Evolutionary conservation across 2,113 vertebrate genomes (phyloP).

Genomic region (Vombatus ursinus): DNA sequence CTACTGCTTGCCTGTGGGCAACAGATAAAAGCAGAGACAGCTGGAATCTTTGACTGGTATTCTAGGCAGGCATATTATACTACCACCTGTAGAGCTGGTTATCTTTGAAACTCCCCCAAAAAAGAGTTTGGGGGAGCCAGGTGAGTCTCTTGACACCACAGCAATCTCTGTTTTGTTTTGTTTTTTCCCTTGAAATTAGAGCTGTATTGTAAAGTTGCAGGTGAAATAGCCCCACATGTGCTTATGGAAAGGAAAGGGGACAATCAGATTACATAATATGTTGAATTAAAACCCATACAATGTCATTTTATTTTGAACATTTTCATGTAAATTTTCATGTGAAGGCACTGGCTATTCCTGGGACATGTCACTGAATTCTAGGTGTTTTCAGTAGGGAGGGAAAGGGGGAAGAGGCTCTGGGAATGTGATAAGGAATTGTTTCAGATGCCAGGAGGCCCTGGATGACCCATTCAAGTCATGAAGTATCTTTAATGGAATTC

Average conservation of each 20-base stretch:
- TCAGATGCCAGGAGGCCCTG: neutral
- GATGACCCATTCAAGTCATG: neutral
- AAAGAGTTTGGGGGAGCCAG: neutral
- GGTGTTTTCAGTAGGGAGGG: neutral
- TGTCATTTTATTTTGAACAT: neutral
- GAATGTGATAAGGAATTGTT: neutral
- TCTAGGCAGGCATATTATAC: neutral
- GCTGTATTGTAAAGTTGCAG: neutral
- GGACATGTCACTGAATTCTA: neutral
- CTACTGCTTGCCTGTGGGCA: neutral
- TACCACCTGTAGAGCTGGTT: neutral
- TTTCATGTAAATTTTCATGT: neutral
- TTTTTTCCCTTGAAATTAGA: neutral
- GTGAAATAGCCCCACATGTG: neutral
- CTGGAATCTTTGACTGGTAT: neutral
- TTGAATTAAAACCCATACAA: neutral
- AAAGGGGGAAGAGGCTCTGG: neutral
- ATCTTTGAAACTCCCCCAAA: neutral
- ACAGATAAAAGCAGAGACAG: neutral
- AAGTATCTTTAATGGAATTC: neutral
- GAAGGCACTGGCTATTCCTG: neutral
- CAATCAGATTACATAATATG: neutral
- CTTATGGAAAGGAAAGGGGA: neutral
- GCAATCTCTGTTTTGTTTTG: neutral
- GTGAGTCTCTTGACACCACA: neutral